phyloP scores from a whole-genome alignment of 1,140 invertebrate genomes.

The Temnothorax curvispinosus region DNA sequence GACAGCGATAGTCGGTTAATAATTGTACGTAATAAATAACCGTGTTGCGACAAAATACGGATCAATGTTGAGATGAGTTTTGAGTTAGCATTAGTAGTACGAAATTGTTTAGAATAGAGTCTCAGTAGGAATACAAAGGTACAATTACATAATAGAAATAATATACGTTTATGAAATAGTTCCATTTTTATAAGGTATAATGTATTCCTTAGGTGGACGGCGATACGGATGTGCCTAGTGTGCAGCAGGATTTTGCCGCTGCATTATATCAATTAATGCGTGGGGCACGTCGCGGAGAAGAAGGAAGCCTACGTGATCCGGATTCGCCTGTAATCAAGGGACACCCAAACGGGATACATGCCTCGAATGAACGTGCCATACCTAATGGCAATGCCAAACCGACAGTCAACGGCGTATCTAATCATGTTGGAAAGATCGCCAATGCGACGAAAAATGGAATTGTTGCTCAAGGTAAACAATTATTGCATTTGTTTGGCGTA shows the following conservation, averaged over 20 bases:
- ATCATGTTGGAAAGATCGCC: constrained; percentile 40
- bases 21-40: constrained; percentile 88
- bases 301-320: constrained; percentile 72
- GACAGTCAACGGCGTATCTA: constrained; percentile 56
- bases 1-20: constrained; percentile 92
- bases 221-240: constrained; percentile 91
- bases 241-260: constrained; percentile 91
- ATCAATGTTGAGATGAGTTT: not conserved
- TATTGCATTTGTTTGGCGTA: not conserved
- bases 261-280: constrained; percentile 89
- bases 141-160: not conserved
- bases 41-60: not conserved
- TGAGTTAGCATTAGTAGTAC: not conserved
- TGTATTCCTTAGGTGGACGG: constrained; percentile 89
- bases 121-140: no score
- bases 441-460: constrained; percentile 64
- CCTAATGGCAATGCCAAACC: constrained; percentile 80
- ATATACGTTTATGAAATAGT: not conserved
- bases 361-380: constrained; percentile 73
- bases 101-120: no score
- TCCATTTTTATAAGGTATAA: not conserved
- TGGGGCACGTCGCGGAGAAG: constrained; percentile 83
- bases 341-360: constrained; percentile 67
- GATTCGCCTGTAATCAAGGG: not conserved
- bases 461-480: constrained; percentile 55